phyloP scores from a whole-genome alignment of 2,113 vertebrate genomes.

The Chascanopsetta lugubris region DNA sequence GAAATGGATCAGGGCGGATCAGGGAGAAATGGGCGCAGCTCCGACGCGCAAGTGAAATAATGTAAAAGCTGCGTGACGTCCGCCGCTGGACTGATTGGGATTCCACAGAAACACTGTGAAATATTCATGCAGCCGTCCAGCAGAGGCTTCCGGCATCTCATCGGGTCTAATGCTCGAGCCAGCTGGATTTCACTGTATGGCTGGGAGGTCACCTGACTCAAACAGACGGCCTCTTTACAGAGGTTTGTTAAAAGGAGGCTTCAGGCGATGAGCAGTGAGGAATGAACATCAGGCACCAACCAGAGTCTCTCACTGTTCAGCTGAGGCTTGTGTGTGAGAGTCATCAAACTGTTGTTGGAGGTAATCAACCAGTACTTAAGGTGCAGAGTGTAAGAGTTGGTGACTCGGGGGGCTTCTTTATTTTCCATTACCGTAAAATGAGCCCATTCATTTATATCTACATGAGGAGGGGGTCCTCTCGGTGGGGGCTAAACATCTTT shows the following conservation, averaged over 20 bases:
- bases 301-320: slow-evolving; percentile 52
- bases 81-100: slow-evolving; percentile 35
- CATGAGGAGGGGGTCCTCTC: no score
- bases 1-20: slow-evolving; percentile 48
- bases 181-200: slow-evolving; percentile 60
- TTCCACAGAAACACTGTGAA: slow-evolving; percentile 56
- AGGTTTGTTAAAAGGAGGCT: slow-evolving; percentile 59
- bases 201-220: slow-evolving; percentile 64
- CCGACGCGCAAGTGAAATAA: slow-evolving; percentile 37
- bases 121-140: slow-evolving; percentile 63
- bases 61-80: slow-evolving; percentile 38
- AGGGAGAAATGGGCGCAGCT: slow-evolving; percentile 34
- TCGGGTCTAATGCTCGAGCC: slow-evolving; percentile 34
- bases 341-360: slow-evolving; percentile 43
- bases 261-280: slow-evolving; percentile 43
- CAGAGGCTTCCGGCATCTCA: slow-evolving; percentile 40
- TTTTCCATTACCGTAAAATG: no score
- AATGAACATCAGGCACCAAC: slow-evolving; percentile 47
- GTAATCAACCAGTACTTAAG: slow-evolving; percentile 34
- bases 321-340: slow-evolving; percentile 21
- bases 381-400: no score
- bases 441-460: no score
- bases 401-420: no score
- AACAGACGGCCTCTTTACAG: slow-evolving; percentile 69
- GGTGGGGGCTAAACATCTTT: no score